A percentile compares a stretch with the other conserved stretches of the same genome.
These are phyloP conservation scores for Antheraea pernyi DNA, from an alignment of 1,140 invertebrate species.

Conservation along the genomic window DNA sequence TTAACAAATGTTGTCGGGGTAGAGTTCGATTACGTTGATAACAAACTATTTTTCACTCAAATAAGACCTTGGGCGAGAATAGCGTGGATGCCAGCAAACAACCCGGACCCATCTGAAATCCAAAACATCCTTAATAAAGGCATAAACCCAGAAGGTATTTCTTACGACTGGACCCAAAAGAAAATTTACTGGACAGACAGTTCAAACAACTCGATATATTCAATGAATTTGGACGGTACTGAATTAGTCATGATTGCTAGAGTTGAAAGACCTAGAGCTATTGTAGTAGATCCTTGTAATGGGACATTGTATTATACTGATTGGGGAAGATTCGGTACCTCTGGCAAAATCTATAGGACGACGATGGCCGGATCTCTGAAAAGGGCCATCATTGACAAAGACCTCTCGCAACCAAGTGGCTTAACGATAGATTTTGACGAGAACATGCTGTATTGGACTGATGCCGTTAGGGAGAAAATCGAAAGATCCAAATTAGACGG, in stretches of 20 bases:
- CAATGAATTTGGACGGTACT: slow-evolving; percentile 94
- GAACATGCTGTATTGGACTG: slow-evolving; percentile 97
- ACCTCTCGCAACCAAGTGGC: slow-evolving; percentile 97
- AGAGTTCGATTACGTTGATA: slow-evolving; percentile 96
- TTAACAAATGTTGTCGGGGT: slow-evolving; percentile 97
- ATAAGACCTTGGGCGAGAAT: slow-evolving; percentile 95
- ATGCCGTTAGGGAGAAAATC: slow-evolving; percentile 98
- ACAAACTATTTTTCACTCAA: slow-evolving; percentile 94
- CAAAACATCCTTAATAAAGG: slow-evolving; percentile 88
- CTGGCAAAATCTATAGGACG: slow-evolving; percentile 95
- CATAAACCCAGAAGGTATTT: slow-evolving; percentile 96
- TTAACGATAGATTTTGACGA: slow-evolving; percentile 98
- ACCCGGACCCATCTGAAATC: slow-evolving; percentile 82
- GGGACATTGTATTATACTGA: slow-evolving; percentile 96
- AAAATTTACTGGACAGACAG: slow-evolving; percentile 99
- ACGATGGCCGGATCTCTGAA: slow-evolving; percentile 98
- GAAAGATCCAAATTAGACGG: slow-evolving; percentile 96
- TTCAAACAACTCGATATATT: slow-evolving; percentile 95
- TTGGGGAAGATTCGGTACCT: slow-evolving; percentile 95
- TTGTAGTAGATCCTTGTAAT: slow-evolving; percentile 98
- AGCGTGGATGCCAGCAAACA: slow-evolving; percentile 86
- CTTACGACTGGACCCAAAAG: slow-evolving; percentile 97
- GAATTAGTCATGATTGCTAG: slow-evolving; percentile 95
- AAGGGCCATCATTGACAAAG: slow-evolving; percentile 92
- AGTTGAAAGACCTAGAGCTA: slow-evolving; percentile 95